Conservation (phyloP, 2,888 invertebrate species). For the Drosophila testacea region DNA sequence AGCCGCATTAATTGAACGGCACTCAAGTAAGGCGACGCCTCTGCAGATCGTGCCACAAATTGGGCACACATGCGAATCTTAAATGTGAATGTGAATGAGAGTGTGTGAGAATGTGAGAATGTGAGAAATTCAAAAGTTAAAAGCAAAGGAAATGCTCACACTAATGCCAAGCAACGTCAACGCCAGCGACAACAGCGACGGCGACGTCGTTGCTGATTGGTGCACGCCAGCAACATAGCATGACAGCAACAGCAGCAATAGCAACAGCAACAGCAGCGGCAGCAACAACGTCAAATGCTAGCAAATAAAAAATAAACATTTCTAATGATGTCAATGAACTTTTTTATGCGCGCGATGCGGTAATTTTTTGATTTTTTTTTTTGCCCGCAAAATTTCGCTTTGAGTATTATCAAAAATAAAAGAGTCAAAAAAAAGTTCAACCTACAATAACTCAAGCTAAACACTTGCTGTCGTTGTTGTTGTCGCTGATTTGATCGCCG, state of each 20-base stretch:
- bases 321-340: slow-evolving; percentile 80
- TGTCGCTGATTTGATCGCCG: slow-evolving; percentile 33
- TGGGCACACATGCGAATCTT: slow-evolving; percentile 41
- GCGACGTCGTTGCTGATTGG: slow-evolving; percentile 68
- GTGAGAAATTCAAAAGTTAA: slow-evolving; percentile 17
- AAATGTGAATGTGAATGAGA: neutral
- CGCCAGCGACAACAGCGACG: slow-evolving; percentile 1
- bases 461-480: slow-evolving; percentile 25
- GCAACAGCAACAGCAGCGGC: slow-evolving; percentile 25
- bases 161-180: slow-evolving; percentile 20
- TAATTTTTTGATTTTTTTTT: slow-evolving; percentile 58
- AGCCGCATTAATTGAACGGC: slow-evolving; percentile 60
- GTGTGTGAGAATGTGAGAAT: slow-evolving; percentile 15
- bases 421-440: slow-evolving; percentile 12
- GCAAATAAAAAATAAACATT: slow-evolving; percentile 46
- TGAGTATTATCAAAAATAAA: slow-evolving; percentile 63
- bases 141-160: slow-evolving; percentile 56
- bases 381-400: slow-evolving; percentile 61
- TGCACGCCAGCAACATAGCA: slow-evolving; percentile 68
- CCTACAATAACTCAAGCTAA: slow-evolving; percentile 51
- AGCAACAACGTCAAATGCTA: slow-evolving; percentile 39
- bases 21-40: slow-evolving; percentile 45
- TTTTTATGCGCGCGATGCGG: slow-evolving; percentile 80
- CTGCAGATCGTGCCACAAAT: slow-evolving; percentile 56
- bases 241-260: slow-evolving; percentile 29